A percentile compares a stretch with the other conserved stretches of the same genome.
Conservation (phyloP, 2,888 invertebrate genomes). For the Lasius platythorax region DNA sequence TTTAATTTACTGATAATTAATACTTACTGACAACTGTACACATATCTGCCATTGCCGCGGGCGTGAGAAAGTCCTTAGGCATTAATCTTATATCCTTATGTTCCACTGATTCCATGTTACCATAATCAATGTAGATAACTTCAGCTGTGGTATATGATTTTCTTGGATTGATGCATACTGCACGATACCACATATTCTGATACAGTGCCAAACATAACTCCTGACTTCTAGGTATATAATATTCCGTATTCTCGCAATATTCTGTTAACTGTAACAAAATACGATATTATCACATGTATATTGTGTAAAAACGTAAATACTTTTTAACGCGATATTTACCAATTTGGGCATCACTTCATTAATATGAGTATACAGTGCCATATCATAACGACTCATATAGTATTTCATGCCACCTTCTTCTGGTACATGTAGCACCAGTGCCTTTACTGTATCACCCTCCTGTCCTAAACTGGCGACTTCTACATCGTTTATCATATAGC, state of each 20-base stretch:
- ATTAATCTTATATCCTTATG: slow-evolving; percentile 81
- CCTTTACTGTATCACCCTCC: slow-evolving; percentile 69
- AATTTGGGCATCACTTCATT: slow-evolving; percentile 66
- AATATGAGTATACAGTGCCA: slow-evolving; percentile 74
- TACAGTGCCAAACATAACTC: slow-evolving; percentile 83
- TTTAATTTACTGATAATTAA: neutral
- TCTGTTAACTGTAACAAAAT: slow-evolving; percentile 73
- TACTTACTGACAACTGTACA: slow-evolving; percentile 78
- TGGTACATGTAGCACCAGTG: slow-evolving; percentile 56
- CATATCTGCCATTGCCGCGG: slow-evolving; percentile 71
- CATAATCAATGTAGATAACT: slow-evolving; percentile 82
- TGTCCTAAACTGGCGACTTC: slow-evolving; percentile 72
- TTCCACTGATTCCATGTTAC: slow-evolving; percentile 77
- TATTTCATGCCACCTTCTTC: slow-evolving; percentile 62
- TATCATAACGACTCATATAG: slow-evolving; percentile 72
- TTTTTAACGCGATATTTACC: slow-evolving; percentile 63
- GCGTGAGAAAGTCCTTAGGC: slow-evolving; percentile 80
- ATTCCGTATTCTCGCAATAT: slow-evolving; percentile 74
- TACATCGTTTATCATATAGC: slow-evolving; percentile 73
- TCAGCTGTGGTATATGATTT: slow-evolving; percentile 61
- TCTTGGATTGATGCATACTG: slow-evolving; percentile 73
- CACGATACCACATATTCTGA: slow-evolving; percentile 81
- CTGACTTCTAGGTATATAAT: slow-evolving; percentile 81
- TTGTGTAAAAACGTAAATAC: neutral
- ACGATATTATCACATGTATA: neutral